Evolutionary conservation across 2,113 vertebrate genomes (phyloP).

Genomic region (Oryzias celebensis): DNA sequence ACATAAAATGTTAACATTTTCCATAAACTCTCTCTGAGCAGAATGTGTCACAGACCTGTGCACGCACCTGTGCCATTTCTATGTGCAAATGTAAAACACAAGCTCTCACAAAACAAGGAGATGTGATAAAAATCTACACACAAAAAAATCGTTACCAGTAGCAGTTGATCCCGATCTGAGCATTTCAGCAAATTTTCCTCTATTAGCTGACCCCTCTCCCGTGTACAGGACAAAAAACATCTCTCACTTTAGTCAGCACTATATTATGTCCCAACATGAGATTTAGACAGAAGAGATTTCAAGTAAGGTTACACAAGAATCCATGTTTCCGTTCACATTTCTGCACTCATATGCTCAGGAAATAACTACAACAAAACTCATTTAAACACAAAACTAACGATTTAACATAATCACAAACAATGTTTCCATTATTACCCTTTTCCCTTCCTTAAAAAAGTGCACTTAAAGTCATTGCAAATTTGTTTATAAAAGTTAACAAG

Average conservation of each 20-base stretch:
- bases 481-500: slow-evolving; percentile 32
- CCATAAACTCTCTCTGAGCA: slow-evolving; percentile 34
- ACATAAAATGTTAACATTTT: slow-evolving; percentile 54
- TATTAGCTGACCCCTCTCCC: slow-evolving; percentile 31
- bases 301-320: slow-evolving; percentile 65
- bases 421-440: slow-evolving; percentile 29
- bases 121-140: slow-evolving; percentile 21
- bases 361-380: slow-evolving; percentile 44
- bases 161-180: slow-evolving; percentile 8
- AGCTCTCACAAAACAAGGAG: slow-evolving; percentile 4
- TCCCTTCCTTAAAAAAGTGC: slow-evolving; percentile 49
- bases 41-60: slow-evolving; percentile 21
- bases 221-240: slow-evolving; percentile 18
- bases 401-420: slow-evolving; percentile 19
- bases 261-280: slow-evolving; percentile 45
- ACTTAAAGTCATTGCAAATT: slow-evolving; percentile 43
- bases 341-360: slow-evolving; percentile 50
- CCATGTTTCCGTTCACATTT: slow-evolving; percentile 62
- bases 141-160: slow-evolving; percentile 11
- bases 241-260: slow-evolving; percentile 10
- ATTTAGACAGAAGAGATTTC: slow-evolving; percentile 53
- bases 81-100: slow-evolving; percentile 57
- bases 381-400: slow-evolving; percentile 24
- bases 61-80: slow-evolving; percentile 13
- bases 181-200: slow-evolving; percentile 28